These are phyloP conservation scores for Falcunculus frontatus DNA, from an alignment of 2,113 vertebrate species.

Conservation along the genomic window DNA sequence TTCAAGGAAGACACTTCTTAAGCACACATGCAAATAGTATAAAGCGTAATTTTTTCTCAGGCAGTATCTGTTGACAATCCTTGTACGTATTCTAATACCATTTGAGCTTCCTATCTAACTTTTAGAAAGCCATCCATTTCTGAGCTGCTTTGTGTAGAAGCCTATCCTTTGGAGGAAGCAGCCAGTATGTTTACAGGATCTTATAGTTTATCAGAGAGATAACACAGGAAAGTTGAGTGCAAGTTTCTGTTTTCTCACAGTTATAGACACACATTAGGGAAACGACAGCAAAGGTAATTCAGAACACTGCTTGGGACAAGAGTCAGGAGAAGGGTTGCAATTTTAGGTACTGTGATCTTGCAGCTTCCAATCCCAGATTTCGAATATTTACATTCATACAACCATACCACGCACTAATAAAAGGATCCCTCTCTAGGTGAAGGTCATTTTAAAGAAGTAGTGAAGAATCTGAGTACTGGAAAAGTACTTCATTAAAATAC, in stretches of 20 bases:
- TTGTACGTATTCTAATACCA: not conserved
- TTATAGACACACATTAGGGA: not conserved
- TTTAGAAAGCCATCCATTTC: not conserved
- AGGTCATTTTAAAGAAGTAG: not conserved
- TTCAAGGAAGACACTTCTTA: not conserved
- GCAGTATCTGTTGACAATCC: not conserved
- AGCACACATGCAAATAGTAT: not conserved
- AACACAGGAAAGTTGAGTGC: not conserved
- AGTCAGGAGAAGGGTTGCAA: not conserved
- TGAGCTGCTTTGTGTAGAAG: not conserved
- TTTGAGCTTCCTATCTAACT: not conserved
- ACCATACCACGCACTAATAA: not conserved
- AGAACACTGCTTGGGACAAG: not conserved
- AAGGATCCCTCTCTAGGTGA: not conserved
- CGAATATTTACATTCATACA: constrained; percentile 55
- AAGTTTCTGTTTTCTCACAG: not conserved
- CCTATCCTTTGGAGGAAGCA: constrained; percentile 3
- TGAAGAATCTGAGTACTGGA: not conserved
- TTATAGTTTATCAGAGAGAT: not conserved
- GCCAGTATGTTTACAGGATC: not conserved
- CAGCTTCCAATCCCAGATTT: constrained; percentile 31
- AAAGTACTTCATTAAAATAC: constrained; percentile 28
- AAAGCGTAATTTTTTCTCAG: not conserved
- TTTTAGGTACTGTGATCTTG: not conserved
- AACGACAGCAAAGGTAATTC: not conserved